A percentile compares a stretch with the other conserved stretches of the same genome.
Conservation (phyloP, 2,888 invertebrate genomes). For the Caenorhabditis virilis region DNA sequence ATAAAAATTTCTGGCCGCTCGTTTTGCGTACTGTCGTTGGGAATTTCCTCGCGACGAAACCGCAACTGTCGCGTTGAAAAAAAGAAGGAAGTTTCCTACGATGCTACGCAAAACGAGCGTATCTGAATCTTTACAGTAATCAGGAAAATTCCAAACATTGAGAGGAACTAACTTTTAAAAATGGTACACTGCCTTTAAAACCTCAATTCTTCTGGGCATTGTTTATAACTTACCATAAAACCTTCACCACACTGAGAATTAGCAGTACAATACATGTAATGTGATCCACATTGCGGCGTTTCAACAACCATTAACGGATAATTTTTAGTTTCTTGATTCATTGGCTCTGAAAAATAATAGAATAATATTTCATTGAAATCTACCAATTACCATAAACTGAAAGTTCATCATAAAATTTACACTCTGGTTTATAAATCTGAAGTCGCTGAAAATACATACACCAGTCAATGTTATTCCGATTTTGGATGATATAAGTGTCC, state of each 20-base stretch:
- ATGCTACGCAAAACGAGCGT: too few relatives aligned
- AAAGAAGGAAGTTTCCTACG: too few relatives aligned
- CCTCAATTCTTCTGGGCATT: neutral
- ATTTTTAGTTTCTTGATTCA: constrained; percentile 5
- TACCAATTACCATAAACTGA: neutral
- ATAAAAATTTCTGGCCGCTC: too few relatives aligned
- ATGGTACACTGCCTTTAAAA: too few relatives aligned
- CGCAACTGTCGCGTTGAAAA: too few relatives aligned
- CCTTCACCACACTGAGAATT: constrained; percentile 23
- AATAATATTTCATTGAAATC: constrained; percentile 1
- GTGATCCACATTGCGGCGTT: constrained; percentile 25
- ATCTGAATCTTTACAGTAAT: neutral
- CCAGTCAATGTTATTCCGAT: constrained; percentile 35
- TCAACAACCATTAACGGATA: constrained; percentile 9
- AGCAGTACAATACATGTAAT: constrained; percentile 34
- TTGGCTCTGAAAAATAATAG: constrained; percentile 6
- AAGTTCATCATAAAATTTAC: constrained; percentile 32
- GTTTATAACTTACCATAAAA: constrained; percentile 9
- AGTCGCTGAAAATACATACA: constrained; percentile 32
- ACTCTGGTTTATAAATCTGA: constrained; percentile 35
- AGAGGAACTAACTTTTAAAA: too few relatives aligned
- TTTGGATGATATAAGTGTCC: too few relatives aligned
- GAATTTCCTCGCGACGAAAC: too few relatives aligned
- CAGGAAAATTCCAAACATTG: too few relatives aligned
- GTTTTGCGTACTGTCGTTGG: too few relatives aligned